Percentiles rank a stretch among this genome's conserved stretches.
Evolutionary conservation across 2,888 invertebrate genomes (phyloP).

Genomic region (Diarsia brunnea): DNA sequence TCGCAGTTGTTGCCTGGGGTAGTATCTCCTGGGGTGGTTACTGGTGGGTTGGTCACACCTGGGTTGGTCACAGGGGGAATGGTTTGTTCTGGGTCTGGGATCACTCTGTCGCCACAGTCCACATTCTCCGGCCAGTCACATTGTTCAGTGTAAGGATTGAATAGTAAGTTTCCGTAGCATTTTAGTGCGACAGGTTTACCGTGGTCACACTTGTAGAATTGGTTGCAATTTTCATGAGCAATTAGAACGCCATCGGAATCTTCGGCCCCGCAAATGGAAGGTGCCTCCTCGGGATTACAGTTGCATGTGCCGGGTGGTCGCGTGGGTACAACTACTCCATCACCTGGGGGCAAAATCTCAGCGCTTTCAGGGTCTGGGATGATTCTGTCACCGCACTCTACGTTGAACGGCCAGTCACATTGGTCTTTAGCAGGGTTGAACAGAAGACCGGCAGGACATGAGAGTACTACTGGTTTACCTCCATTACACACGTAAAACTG

Average conservation of each 20-base stretch:
- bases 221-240: constrained; percentile 74
- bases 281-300: constrained; percentile 67
- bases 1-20: constrained; percentile 35
- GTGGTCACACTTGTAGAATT: constrained; percentile 72
- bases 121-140: constrained; percentile 76
- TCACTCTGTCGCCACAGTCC: constrained; percentile 68
- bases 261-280: constrained; percentile 67
- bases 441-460: constrained; percentile 56
- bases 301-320: constrained; percentile 35
- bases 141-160: constrained; percentile 65
- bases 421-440: constrained; percentile 67
- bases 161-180: constrained; percentile 66
- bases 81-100: constrained; percentile 26
- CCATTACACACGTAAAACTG: constrained; percentile 71
- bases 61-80: constrained; percentile 18
- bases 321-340: constrained; percentile 18
- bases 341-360: constrained; percentile 19
- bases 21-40: not conserved
- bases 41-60: constrained; percentile 55
- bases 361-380: constrained; percentile 50
- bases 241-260: constrained; percentile 69
- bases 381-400: constrained; percentile 68
- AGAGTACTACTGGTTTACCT: constrained; percentile 66
- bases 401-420: constrained; percentile 74
- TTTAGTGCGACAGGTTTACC: constrained; percentile 65